These are phyloP conservation scores for Picathartes gymnocephalus DNA, from an alignment of 2,113 vertebrate genomes.

Conservation along the genomic window DNA sequence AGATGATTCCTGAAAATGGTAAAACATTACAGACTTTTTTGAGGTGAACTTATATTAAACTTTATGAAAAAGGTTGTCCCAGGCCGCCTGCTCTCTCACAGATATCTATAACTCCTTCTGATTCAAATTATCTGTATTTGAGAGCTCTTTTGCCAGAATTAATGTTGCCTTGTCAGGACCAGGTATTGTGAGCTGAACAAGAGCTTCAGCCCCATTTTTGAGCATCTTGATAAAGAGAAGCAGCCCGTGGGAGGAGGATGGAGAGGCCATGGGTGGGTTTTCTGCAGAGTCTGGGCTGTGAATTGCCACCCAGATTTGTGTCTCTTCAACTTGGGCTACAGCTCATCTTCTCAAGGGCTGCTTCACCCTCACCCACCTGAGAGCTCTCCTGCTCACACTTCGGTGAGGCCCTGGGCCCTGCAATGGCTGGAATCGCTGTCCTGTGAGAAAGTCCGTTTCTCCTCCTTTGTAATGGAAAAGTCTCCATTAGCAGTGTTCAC, in stretches of 20 bases:
- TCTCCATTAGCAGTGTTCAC: neutral
- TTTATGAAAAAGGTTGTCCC: neutral
- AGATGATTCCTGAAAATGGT: neutral
- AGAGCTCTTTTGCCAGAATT: neutral
- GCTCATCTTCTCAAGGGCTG: neutral
- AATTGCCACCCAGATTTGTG: neutral
- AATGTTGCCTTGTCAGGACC: neutral
- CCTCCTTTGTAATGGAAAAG: neutral
- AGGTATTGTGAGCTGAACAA: neutral
- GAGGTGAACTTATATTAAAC: neutral
- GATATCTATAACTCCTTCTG: neutral
- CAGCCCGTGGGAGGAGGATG: neutral
- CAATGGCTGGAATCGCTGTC: neutral
- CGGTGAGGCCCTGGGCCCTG: neutral
- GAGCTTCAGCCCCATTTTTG: neutral
- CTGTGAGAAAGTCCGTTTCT: neutral
- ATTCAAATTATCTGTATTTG: neutral
- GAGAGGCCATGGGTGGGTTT: rapidly evolving
- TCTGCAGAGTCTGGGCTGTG: neutral
- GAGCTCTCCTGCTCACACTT: neutral
- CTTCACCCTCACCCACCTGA: neutral
- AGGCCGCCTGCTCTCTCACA: neutral
- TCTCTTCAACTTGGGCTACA: neutral
- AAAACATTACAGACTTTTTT: neutral
- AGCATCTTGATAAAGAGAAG: neutral